Percentiles rank a stretch among this genome's conserved stretches.
These are phyloP conservation scores for Macropus fuliginosus DNA, from an alignment of 2,797 vertebrate genomes.

Conservation along the genomic window DNA sequence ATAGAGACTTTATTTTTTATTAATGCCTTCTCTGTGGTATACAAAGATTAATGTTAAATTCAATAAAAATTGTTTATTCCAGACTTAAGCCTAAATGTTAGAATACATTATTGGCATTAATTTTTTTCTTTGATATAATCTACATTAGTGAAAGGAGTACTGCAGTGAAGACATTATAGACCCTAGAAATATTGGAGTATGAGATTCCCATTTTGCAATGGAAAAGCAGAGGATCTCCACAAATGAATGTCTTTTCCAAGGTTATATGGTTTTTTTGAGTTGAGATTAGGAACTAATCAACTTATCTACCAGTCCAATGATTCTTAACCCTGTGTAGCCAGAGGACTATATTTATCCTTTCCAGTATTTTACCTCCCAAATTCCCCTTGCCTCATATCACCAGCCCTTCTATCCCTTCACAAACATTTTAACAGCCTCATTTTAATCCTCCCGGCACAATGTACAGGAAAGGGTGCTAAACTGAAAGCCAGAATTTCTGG, in stretches of 20 bases:
- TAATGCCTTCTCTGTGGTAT: neutral
- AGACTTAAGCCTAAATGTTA: neutral
- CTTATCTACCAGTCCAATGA: neutral
- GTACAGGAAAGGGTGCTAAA: neutral
- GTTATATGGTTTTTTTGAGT: neutral
- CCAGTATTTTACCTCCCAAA: no score
- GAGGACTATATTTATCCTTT: no score
- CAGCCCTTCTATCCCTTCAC: no score
- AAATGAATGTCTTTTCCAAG: neutral
- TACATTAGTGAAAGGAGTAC: neutral
- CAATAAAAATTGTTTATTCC: neutral
- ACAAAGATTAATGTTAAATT: neutral
- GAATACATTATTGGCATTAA: neutral
- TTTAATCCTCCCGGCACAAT: neutral
- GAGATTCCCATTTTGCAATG: neutral
- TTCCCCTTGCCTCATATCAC: no score
- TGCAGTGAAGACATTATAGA: neutral
- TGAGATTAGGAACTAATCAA: neutral
- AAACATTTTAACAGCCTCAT: neutral
- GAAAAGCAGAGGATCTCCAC: neutral
- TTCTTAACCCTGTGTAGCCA: neutral
- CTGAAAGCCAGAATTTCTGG: neutral
- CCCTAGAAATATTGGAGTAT: neutral
- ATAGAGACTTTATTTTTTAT: neutral
- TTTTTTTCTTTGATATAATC: neutral